Conservation (phyloP, 2,113 vertebrate species). For the Tricholaema leucomelas region DNA sequence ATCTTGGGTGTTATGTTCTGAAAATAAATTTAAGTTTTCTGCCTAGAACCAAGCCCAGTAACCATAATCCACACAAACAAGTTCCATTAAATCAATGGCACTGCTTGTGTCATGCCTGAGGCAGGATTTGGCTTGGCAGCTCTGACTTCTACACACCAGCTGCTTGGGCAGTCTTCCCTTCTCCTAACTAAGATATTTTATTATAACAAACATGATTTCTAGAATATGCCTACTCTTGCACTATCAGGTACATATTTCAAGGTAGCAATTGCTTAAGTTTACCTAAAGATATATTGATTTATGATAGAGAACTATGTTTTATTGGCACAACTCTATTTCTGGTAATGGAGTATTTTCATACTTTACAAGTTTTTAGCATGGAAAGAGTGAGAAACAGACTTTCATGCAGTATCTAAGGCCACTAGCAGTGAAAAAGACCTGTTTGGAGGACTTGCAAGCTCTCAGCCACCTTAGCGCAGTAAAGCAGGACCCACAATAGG, state of each 20-base stretch:
- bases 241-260: conserved; percentile 25
- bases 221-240: conserved; percentile 13
- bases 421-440: not conserved
- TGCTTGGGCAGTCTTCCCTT: conserved; percentile 42
- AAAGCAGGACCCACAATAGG: not conserved
- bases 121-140: conserved; percentile 50
- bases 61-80: not conserved
- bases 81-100: conserved; percentile 9
- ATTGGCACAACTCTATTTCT: conserved; percentile 30
- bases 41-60: not conserved
- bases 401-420: not conserved
- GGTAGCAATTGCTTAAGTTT: conserved; percentile 49
- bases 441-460: not conserved
- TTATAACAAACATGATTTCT: conserved; percentile 32
- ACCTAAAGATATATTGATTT: conserved; percentile 53
- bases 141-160: conserved; percentile 38
- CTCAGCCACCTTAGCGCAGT: not conserved
- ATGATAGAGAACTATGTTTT: conserved; percentile 25
- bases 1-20: conserved; percentile 45
- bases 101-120: not conserved
- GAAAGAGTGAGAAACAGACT: not conserved
- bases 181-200: conserved; percentile 41
- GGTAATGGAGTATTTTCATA: conserved; percentile 21
- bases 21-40: conserved; percentile 61
- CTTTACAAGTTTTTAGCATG: not conserved